Conservation (phyloP, 2,113 vertebrate species). For the Hiodon alosoides region DNA sequence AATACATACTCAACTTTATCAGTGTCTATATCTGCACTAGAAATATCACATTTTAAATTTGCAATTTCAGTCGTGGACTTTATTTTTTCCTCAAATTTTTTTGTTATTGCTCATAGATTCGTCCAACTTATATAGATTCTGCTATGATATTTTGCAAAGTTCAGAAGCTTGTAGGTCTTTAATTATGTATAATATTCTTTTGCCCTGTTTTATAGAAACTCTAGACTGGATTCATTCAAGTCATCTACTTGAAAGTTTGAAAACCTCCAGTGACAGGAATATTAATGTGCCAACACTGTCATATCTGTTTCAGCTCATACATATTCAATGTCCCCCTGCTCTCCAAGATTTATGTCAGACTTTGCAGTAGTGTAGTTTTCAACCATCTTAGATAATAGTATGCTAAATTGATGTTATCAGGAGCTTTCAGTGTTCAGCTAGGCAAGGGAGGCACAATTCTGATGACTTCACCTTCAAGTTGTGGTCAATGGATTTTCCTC, state of each 20-base stretch:
- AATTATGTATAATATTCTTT: slow-evolving; percentile 84
- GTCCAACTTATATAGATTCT: slow-evolving; percentile 61
- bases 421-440: slow-evolving; percentile 66
- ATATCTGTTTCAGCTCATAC: slow-evolving; percentile 99
- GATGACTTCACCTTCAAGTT: slow-evolving; percentile 46
- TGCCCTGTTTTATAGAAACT: slow-evolving; percentile 86
- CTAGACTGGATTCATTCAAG: slow-evolving; percentile 90
- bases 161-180: slow-evolving; percentile 77
- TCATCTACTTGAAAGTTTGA: slow-evolving; percentile 98
- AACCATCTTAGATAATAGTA: slow-evolving; percentile 99
- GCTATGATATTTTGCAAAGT: slow-evolving; percentile 55
- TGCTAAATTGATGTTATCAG: slow-evolving; percentile 98
- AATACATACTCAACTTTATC: neutral
- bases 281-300: slow-evolving; percentile 99
- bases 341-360: slow-evolving; percentile 99
- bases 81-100: slow-evolving; percentile 28
- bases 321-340: slow-evolving; percentile 99
- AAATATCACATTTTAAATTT: slow-evolving; percentile 12
- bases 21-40: neutral
- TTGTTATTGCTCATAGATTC: slow-evolving; percentile 59
- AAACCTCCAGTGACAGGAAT: slow-evolving; percentile 98
- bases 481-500: slow-evolving; percentile 68
- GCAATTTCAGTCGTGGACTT: neutral
- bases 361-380: slow-evolving; percentile 98
- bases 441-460: slow-evolving; percentile 52